phyloP scores from a whole-genome alignment of 2,113 vertebrate genomes.

The Aptenodytes forsteri region DNA sequence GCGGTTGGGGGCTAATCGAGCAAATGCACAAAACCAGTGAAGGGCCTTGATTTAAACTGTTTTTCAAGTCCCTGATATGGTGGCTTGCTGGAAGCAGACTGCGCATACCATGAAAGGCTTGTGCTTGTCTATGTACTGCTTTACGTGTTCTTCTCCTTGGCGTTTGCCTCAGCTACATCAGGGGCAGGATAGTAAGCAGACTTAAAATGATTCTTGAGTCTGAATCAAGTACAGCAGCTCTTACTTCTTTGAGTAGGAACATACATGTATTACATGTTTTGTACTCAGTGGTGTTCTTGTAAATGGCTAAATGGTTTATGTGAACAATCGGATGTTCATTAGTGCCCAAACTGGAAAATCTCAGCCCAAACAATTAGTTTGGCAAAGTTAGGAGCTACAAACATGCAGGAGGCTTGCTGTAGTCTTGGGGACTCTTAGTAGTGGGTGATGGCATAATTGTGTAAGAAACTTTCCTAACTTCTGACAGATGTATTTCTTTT shows the following conservation, averaged over 20 bases:
- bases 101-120: neutral
- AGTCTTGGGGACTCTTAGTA: neutral
- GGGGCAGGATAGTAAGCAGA: neutral
- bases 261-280: neutral
- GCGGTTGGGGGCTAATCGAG: accelerated
- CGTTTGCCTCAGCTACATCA: neutral
- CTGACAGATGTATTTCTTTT: neutral
- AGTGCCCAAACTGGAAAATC: neutral
- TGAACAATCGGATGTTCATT: neutral
- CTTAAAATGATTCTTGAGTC: neutral
- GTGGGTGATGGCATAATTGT: neutral
- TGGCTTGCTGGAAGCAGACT: neutral
- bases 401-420: neutral
- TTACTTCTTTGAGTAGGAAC: neutral
- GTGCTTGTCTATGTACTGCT: neutral
- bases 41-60: neutral
- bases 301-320: neutral
- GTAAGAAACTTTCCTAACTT: neutral
- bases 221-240: neutral
- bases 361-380: neutral
- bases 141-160: neutral
- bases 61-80: neutral
- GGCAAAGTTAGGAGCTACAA: neutral
- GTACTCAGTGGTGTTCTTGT: neutral
- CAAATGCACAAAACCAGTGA: neutral